Evolutionary conservation across 2,797 vertebrate genomes (phyloP).

Genomic region (Oreonectes daqikongensis): DNA sequence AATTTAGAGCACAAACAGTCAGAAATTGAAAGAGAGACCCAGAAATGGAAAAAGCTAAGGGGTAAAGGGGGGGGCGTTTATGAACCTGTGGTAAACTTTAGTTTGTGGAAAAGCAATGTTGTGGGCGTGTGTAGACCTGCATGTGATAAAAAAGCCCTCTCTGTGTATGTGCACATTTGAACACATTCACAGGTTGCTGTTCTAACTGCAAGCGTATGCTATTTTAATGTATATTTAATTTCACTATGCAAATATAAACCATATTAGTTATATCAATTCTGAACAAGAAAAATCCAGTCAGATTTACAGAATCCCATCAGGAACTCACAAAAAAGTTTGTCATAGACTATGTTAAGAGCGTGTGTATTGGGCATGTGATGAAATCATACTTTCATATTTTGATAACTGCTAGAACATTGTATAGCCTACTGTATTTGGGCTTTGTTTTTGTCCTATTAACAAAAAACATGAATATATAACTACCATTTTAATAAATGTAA

Average conservation of each 20-base stretch:
- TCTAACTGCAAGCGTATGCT: not conserved
- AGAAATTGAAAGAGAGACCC: constrained; percentile 12
- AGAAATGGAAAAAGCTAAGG: not conserved
- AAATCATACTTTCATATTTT: too few species aligned
- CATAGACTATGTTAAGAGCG: too few species aligned
- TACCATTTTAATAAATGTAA: too few species aligned
- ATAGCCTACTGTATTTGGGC: too few species aligned
- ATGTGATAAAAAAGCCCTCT: not conserved
- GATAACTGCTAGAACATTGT: too few species aligned
- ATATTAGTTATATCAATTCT: not conserved
- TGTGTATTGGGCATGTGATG: too few species aligned
- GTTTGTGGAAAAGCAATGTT: not conserved
- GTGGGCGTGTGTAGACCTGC: constrained; percentile 8
- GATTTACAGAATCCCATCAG: too few species aligned
- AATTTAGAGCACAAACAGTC: constrained; percentile 11
- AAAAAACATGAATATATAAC: too few species aligned
- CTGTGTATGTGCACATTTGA: not conserved
- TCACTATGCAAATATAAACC: not conserved
- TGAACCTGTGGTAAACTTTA: constrained; percentile 29
- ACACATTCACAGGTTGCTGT: not conserved
- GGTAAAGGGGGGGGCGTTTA: not conserved
- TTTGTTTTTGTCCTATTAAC: too few species aligned
- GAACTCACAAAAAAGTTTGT: too few species aligned
- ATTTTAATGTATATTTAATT: not conserved
- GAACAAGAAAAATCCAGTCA: not conserved